A percentile compares a stretch with the other conserved stretches of the same genome.
These are phyloP conservation scores for Callimico goeldii DNA, from an alignment of 2,797 vertebrate species.

Conservation along the genomic window DNA sequence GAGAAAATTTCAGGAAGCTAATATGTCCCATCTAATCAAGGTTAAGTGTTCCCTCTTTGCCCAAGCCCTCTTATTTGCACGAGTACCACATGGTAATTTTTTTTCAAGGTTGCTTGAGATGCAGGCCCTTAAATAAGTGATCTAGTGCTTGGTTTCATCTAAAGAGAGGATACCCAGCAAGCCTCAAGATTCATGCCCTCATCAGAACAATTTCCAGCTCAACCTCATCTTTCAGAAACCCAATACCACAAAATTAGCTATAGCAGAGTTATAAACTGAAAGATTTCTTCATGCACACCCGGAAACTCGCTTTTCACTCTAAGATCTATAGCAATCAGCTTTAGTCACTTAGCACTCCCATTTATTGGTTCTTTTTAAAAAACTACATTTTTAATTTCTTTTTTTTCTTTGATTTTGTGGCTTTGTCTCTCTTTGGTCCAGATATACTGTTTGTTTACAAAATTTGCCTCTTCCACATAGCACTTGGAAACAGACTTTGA, in stretches of 20 bases:
- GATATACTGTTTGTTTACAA: background rate
- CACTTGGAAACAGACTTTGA: background rate
- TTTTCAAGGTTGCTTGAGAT: slow-evolving; percentile 78
- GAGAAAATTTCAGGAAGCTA: slow-evolving; percentile 82
- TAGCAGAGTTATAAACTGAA: background rate
- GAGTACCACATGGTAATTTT: slow-evolving; percentile 78
- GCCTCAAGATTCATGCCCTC: slow-evolving; percentile 51
- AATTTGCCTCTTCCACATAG: background rate
- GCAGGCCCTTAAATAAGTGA: slow-evolving; percentile 74
- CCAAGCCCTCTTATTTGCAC: slow-evolving; percentile 78
- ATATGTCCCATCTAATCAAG: slow-evolving; percentile 81
- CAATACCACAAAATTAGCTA: slow-evolving; percentile 33
- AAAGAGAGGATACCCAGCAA: slow-evolving; percentile 69
- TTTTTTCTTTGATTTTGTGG: background rate
- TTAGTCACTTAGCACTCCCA: background rate
- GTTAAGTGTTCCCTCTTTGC: slow-evolving; percentile 79
- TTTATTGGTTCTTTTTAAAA: slow-evolving; percentile 32
- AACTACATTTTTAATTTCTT: background rate
- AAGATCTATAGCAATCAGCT: slow-evolving; percentile 11
- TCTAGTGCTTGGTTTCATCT: slow-evolving; percentile 63
- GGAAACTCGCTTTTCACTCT: background rate
- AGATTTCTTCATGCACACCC: slow-evolving; percentile 20
- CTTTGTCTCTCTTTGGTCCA: slow-evolving; percentile 11
- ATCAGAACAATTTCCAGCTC: slow-evolving; percentile 61
- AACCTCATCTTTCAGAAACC: slow-evolving; percentile 50